These are phyloP conservation scores for Eupithecia insigniata DNA, from an alignment of 2,888 invertebrate species.

Conservation along the genomic window DNA sequence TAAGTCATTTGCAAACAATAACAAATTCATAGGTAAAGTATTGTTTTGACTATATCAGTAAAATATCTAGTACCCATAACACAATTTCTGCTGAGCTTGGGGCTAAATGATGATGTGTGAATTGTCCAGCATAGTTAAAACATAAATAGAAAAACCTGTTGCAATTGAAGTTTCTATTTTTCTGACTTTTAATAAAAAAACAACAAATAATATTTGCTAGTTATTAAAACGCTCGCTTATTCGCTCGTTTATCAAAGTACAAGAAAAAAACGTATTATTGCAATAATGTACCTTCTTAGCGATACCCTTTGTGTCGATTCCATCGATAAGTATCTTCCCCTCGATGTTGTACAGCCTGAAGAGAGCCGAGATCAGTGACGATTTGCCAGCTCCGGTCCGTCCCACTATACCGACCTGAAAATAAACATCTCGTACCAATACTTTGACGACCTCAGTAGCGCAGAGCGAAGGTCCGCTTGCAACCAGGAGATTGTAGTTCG, in stretches of 20 bases:
- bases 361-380: constrained; percentile 89
- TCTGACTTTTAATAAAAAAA: too few species aligned
- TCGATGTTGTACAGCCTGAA: constrained; percentile 89
- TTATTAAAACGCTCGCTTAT: neutral
- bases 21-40: too few species aligned
- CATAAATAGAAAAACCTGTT: too few species aligned
- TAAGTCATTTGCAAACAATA: too few species aligned
- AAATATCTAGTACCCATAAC: too few species aligned
- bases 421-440: neutral
- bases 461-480: neutral
- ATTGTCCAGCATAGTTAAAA: too few species aligned
- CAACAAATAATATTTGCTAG: too few species aligned
- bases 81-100: too few species aligned
- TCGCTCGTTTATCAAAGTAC: neutral
- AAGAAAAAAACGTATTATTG: neutral
- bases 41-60: too few species aligned
- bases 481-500: neutral
- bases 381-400: constrained; percentile 94
- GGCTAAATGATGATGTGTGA: too few species aligned
- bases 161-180: too few species aligned
- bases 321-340: constrained; percentile 90
- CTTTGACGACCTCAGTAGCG: neutral
- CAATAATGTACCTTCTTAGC: constrained; percentile 80
- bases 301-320: constrained; percentile 84
- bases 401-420: constrained; percentile 90